phyloP scores from a whole-genome alignment of 2,113 vertebrate species.

The Oxyura jamaicensis region DNA sequence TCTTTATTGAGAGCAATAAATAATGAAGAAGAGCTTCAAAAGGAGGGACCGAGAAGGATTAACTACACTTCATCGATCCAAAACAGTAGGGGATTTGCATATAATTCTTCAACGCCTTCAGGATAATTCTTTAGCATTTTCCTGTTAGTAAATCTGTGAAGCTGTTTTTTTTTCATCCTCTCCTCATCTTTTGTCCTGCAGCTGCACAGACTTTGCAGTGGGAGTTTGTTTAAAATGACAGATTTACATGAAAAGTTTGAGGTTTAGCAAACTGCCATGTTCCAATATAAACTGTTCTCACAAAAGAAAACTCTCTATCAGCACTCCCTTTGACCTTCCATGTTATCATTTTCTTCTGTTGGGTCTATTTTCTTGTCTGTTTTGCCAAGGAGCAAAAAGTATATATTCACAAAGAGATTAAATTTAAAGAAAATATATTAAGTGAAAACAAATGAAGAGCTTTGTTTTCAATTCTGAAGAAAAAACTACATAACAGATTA shows the following conservation, averaged over 20 bases:
- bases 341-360: background rate
- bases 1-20: slow-evolving; percentile 29
- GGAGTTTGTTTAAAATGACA: background rate
- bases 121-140: background rate
- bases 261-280: background rate
- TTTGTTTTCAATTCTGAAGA: background rate
- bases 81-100: slow-evolving; percentile 21
- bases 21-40: slow-evolving; percentile 47
- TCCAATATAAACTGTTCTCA: background rate
- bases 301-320: background rate
- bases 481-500: background rate
- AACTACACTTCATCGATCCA: slow-evolving; percentile 8
- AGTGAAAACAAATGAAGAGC: background rate
- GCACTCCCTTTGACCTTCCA: background rate
- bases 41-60: slow-evolving; percentile 16
- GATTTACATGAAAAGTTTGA: background rate
- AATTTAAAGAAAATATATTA: background rate
- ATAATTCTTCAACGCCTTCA: slow-evolving; percentile 3
- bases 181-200: background rate
- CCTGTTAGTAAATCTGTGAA: background rate
- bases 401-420: background rate
- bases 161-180: background rate
- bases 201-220: background rate
- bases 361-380: background rate
- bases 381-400: background rate